Conservation (phyloP, 2,888 invertebrate genomes). For the Meiosimyza platycephala region DNA sequence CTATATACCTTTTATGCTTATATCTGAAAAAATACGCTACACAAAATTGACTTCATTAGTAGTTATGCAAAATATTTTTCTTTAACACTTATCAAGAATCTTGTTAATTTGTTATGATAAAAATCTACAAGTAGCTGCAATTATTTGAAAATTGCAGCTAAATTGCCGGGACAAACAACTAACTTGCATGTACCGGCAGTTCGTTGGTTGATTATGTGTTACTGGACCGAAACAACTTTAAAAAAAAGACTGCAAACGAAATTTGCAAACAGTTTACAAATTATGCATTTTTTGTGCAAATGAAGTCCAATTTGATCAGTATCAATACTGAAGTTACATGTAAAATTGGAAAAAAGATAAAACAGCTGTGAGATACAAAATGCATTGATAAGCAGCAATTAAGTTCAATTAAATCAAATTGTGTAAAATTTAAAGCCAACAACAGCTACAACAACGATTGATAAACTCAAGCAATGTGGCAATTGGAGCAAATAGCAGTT, state of each 20-base stretch:
- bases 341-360: background rate
- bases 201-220: background rate
- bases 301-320: conserved; percentile 33
- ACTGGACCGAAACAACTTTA: background rate
- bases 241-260: background rate
- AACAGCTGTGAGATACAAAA: background rate
- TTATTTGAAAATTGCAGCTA: too few relatives aligned
- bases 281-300: conserved; percentile 19
- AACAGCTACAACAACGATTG: conserved; percentile 14
- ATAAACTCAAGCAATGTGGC: background rate
- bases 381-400: conserved; percentile 30
- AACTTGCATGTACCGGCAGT: conserved; percentile 1
- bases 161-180: background rate
- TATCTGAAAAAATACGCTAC: too few relatives aligned
- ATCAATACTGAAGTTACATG: conserved; percentile 17
- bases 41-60: too few relatives aligned
- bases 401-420: conserved; percentile 34
- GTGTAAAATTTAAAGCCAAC: conserved; percentile 19
- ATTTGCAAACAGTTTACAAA: conserved; percentile 6
- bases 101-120: background rate
- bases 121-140: background rate
- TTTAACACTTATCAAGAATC: too few relatives aligned
- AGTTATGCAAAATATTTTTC: too few relatives aligned
- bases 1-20: too few relatives aligned
- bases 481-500: conserved; percentile 29